phyloP scores from a whole-genome alignment of 1,140 invertebrate species.

The Drosophila pruinosa region DNA sequence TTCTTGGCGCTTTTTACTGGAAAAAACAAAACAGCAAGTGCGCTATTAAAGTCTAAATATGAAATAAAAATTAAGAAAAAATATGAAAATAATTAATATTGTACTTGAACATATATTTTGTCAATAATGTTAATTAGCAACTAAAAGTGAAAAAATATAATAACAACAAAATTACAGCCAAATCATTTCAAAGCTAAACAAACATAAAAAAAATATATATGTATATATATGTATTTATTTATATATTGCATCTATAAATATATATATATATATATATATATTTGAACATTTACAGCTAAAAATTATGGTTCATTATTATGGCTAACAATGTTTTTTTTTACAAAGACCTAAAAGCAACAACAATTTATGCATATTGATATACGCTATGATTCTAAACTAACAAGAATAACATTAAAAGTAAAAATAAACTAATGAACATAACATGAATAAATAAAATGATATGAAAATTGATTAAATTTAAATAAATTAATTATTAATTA shows the following conservation, averaged over 20 bases:
- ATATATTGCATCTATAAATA: too few species aligned
- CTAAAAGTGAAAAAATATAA: conserved; percentile 37
- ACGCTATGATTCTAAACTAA: conserved; percentile 73
- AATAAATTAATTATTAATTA: conserved; percentile 73
- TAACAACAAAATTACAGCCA: conserved; percentile 31
- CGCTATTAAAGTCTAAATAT: not conserved
- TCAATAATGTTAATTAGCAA: conserved; percentile 78
- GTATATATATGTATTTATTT: conserved; percentile 6
- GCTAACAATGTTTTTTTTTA: conserved; percentile 43
- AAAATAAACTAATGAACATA: conserved; percentile 7
- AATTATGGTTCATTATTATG: conserved; percentile 42
- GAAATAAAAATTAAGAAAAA: conserved; percentile 8
- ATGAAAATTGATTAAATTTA: conserved; percentile 39
- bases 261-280: conserved; percentile 13
- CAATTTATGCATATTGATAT: conserved; percentile 71
- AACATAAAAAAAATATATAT: conserved; percentile 24
- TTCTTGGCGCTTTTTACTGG: conserved; percentile 26
- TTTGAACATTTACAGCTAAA: conserved; percentile 1
- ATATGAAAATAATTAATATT: conserved; percentile 34
- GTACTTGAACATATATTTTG: conserved; percentile 72
- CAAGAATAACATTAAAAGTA: conserved; percentile 4
- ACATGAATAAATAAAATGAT: conserved; percentile 31
- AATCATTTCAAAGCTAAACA: conserved; percentile 38
- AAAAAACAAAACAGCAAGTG: conserved; percentile 12
- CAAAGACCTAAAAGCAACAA: conserved; percentile 22